These are phyloP conservation scores for Planococcus citri DNA, from an alignment of 1,140 invertebrate species.

Conservation along the genomic window DNA sequence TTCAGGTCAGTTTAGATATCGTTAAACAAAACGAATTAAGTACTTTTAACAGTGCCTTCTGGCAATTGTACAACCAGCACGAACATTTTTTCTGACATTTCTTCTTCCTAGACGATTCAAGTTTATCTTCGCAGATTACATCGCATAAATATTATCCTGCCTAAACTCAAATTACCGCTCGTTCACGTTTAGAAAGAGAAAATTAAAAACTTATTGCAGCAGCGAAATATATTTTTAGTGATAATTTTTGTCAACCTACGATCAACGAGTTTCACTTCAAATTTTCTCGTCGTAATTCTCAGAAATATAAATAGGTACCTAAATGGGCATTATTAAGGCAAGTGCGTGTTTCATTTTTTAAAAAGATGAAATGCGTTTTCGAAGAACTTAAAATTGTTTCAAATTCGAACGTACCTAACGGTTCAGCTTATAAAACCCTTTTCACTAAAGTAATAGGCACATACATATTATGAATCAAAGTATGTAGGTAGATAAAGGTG, in stretches of 20 bases:
- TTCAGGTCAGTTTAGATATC: slow-evolving; percentile 2
- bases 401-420: too few species aligned
- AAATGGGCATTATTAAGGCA: too few species aligned
- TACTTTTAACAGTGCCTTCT: neutral
- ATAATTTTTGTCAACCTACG: neutral
- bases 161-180: neutral
- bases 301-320: too few species aligned
- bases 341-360: too few species aligned
- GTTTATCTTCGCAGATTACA: slow-evolving; percentile 2
- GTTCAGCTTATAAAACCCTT: too few species aligned
- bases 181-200: neutral
- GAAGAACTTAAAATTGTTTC: too few species aligned
- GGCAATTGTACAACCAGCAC: neutral
- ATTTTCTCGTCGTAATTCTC: too few species aligned
- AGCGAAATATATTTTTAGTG: neutral
- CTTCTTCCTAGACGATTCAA: neutral
- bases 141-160: neutral
- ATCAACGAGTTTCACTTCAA: neutral
- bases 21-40: neutral
- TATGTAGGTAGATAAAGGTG: too few species aligned
- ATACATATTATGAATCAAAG: too few species aligned
- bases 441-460: too few species aligned
- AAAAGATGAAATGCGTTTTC: too few species aligned
- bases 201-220: neutral
- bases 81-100: slow-evolving; percentile 1